Base-by-base conservation (phyloP, 92 coral and sea anemone genomes). In the Anthopleura xanthogrammica region DNA sequence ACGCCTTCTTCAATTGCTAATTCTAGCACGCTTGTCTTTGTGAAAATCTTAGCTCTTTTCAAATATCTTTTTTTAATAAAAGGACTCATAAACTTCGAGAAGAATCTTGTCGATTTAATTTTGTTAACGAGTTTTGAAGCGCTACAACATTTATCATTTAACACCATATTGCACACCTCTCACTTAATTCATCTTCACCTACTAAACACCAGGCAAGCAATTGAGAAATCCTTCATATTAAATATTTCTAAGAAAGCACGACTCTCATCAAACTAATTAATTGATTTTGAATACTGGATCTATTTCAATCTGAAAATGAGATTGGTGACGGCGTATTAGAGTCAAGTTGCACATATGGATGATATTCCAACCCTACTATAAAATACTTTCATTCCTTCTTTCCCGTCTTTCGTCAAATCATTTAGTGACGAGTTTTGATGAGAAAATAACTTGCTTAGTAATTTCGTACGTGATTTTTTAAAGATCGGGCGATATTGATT, bases 271-370 rank as follows among this genome's bases (percentile, higher is more conserved):
- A 29, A 29, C 74, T 68, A 68, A 23, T 68, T 29, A 29, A 22
- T 68, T 68, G 74, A 29, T 68, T 23, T 36, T 68, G 46, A 36
- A 24, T 20, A 68, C 74, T 68, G 41, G 74, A 68, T 68, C 74
- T 12, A 68, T 68, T 68, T 68, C 74, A 68, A 68, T 68, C 74
- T 68, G 74, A 68, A 68, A 68, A 14, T 68, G 74, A 68, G 41
- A 68, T 68, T 68, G 46, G 17, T 68, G 74, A 23, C 14, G 41
- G 74, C 40, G 74, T 23, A n/a, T 68, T 68, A 68, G 42, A 24
- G 46, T 68, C 40, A 68, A 68, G 41, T 24, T 29, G 19, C 74
- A 16, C 74, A 23, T 24, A 68, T 68, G 74, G 42, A 12, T 68
- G 7, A 68, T 68, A 7, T 68, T 68, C 74, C 42, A 10, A 29